Evolutionary conservation across 2,888 invertebrate species (phyloP).

Genomic region (Metacarcinus magister): DNA sequence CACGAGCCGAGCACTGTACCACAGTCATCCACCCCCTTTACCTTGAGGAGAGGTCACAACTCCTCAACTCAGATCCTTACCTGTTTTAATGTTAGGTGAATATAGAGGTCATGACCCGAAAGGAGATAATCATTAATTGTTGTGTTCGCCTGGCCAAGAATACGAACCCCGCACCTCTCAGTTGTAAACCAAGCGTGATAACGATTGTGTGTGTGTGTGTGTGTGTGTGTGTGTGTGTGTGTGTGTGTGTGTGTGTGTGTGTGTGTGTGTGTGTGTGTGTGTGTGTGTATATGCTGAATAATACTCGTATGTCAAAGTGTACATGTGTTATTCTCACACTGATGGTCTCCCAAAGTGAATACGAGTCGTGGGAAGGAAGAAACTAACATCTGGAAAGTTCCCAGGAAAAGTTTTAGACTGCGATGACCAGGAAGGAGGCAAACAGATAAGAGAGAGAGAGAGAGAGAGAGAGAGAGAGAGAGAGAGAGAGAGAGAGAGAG

Average conservation of each 20-base stretch:
- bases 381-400: neutral
- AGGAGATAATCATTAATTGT: too few species aligned
- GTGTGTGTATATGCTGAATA: neutral
- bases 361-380: neutral
- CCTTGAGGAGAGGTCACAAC: neutral
- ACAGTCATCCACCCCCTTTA: too few species aligned
- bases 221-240: neutral
- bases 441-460: too few species aligned
- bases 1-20: too few species aligned
- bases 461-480: conserved; percentile 61
- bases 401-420: neutral
- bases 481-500: conserved; percentile 63
- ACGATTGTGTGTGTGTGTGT: too few species aligned
- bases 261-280: conserved; percentile 26
- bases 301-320: neutral
- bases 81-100: too few species aligned
- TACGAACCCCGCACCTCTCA: neutral
- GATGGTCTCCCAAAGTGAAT: neutral
- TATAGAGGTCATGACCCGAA: neutral
- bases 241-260: conserved; percentile 33
- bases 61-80: neutral
- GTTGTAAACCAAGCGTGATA: neutral
- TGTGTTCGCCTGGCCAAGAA: too few species aligned
- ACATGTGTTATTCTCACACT: neutral
- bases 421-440: neutral